phyloP scores from a whole-genome alignment of 1,140 invertebrate species.

The Phymastichus coffea region DNA sequence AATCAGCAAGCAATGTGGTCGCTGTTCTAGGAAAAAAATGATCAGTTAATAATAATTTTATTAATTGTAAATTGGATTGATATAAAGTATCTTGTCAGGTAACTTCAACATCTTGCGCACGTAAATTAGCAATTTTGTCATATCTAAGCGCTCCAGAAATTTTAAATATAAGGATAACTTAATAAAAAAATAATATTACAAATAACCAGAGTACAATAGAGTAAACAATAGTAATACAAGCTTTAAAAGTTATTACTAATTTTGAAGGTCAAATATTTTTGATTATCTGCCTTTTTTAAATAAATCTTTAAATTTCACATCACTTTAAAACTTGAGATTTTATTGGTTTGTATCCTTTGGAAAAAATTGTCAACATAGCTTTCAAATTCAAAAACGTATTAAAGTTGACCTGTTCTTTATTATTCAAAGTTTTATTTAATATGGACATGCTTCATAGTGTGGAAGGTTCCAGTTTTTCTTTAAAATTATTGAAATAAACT shows the following conservation, averaged over 20 bases:
- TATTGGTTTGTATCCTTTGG: slow-evolving; percentile 21
- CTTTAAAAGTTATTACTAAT: slow-evolving; percentile 19
- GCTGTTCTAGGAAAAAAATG: slow-evolving; percentile 33
- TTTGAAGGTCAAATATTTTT: slow-evolving; percentile 24
- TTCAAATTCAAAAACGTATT: slow-evolving; percentile 23
- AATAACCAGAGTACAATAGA: slow-evolving; percentile 10
- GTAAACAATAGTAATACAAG: slow-evolving; percentile 11
- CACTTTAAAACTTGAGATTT: too few relatives aligned
- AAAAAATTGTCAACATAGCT: slow-evolving; percentile 20
- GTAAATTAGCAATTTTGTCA: slow-evolving; percentile 29
- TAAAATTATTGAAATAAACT: neutral
- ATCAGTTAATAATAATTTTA: slow-evolving; percentile 28
- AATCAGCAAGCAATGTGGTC: slow-evolving; percentile 29
- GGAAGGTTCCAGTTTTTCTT: neutral
- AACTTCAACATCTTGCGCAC: slow-evolving; percentile 26
- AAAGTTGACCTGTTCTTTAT: slow-evolving; percentile 20
- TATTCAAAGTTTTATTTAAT: slow-evolving; percentile 5
- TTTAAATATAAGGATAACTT: slow-evolving; percentile 33
- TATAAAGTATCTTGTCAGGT: slow-evolving; percentile 15
- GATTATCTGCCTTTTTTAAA: slow-evolving; percentile 18
- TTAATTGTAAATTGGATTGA: slow-evolving; percentile 22
- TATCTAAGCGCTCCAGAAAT: slow-evolving; percentile 28
- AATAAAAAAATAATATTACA: slow-evolving; percentile 6
- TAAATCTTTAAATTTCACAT: slow-evolving; percentile 16
- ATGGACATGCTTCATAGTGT: neutral